Base-by-base conservation (phyloP, 2,113 vertebrate genomes). In the Tupaia tana region DNA sequence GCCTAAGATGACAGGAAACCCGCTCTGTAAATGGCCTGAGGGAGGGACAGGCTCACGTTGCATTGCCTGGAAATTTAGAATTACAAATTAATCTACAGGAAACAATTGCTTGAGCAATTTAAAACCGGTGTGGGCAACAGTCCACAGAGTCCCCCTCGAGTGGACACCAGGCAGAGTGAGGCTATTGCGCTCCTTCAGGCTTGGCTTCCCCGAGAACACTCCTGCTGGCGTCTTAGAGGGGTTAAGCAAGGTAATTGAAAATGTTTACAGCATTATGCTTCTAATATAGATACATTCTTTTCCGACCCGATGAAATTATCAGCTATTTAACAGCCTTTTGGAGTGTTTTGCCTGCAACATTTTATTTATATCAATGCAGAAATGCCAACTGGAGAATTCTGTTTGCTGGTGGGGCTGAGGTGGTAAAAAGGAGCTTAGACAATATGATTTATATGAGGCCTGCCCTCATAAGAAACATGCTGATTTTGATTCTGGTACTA, bases 1-100 rank as follows among this genome's bases (percentile, higher is more conserved):
- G 92, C 59, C 95, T 98, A 94, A 70, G 58, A 96, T 98, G 97
- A 95, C 20, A 73, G 74, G 69, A 95, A 97, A 96, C 75, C 94
- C 91, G 95, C 66, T 74, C 90, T 96, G 82, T 58, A 94, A 97
- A 96, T 92, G 89, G 96, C 97, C 96, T 54, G 61, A 95, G 91
- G 96, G 94, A 98, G 80, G 88, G 94, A 95, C 6, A 11, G 86
- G 95, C 93, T 98, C 61, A 6, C 15, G 6, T 98, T 98, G 98
- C 96, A 96, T 96, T 27, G 84, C 90, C 96, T 97, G 20, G 9
- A 96, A 91, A 96, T 94, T 98, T 96, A 97, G 96, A 97, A 97
- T 97, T 98, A 98, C 96, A 97, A 98, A 98, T 98, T 98, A 97
- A 98, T 98, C 97, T 97, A 80, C 95, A 98, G 96, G 97, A 98